These are phyloP conservation scores for Anoplopoma fimbria DNA, from an alignment of 2,113 vertebrate genomes.

Conservation along the genomic window DNA sequence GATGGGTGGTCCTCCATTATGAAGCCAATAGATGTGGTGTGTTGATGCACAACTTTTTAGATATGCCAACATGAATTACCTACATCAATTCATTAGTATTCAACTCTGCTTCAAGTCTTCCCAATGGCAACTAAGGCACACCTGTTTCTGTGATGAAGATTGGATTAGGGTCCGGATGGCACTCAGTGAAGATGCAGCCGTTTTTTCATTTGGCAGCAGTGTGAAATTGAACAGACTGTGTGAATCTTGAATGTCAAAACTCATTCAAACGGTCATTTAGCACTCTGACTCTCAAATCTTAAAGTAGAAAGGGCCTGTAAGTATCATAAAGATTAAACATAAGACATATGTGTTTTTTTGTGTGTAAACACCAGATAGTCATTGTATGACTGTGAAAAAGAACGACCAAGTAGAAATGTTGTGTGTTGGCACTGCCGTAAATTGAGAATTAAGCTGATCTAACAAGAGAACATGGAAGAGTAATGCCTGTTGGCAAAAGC, in stretches of 20 bases:
- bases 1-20: conserved; percentile 10
- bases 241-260: conserved; percentile 59
- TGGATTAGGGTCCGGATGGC: conserved; percentile 49
- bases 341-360: background rate
- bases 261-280: conserved; percentile 65
- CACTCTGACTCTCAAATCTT: conserved; percentile 52
- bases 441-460: background rate
- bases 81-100: conserved; percentile 68
- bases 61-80: conserved; percentile 67
- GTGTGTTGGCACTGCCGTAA: background rate
- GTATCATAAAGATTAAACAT: conserved; percentile 17
- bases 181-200: conserved; percentile 31
- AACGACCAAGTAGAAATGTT: background rate
- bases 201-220: conserved; percentile 62
- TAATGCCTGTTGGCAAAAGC: no score
- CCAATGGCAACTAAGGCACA: conserved; percentile 54
- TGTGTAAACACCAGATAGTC: background rate
- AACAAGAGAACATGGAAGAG: no score
- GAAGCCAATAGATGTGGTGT: conserved; percentile 19
- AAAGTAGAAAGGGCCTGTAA: conserved; percentile 17
- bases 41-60: conserved; percentile 51
- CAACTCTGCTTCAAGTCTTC: conserved; percentile 29
- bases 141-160: conserved; percentile 69
- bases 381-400: background rate
- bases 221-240: conserved; percentile 71